Evolutionary conservation across 2,888 invertebrate species (phyloP), one percentile per base, ranked within the genome.

Genomic region (Andrena marginata): DNA sequence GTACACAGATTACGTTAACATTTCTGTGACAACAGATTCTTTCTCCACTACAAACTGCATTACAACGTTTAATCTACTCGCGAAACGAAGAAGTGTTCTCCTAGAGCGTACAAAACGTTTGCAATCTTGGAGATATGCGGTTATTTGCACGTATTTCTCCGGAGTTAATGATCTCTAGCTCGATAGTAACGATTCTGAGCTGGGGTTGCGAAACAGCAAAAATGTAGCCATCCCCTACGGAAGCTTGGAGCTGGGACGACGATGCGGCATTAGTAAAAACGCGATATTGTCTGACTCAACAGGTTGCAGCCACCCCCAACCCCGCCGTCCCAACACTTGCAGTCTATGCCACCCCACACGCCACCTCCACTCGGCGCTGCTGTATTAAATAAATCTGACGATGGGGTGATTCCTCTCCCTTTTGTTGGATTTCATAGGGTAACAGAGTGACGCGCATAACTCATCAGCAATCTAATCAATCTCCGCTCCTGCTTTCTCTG

Each of bases 281-380:
- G 93, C 91, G 92, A 93, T 93, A 93, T 93, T 93, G 93, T 92
- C 92, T 90, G 92, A 91, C 92, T 93, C 93, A 93, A 93, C 93
- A 93, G 93, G 93, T 93, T 93, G 93, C 89, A 87, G 86, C 80
- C 80, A 87, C 85, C 89, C 82, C 77, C 64, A 63, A 51, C 48
- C 56, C 87, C 85, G 77, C 77, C 65, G 64, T 69, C 80, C 64
- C 75, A 56, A 80, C 81, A 69, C 84, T 75, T 80, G 70, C 80
- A 73, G 72, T 82, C 81, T 77, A 62, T 78, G 82, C 85, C 87
- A 85, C 87, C 89, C 86, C 78, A 76, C 79, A 76, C 82, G 78
- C 85, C 82, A 77, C 85, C 86, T 75, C 79, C 84, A 75, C 84
- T 80, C 83, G 71, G 80, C 82, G 87, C 89, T 90, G 89, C 89